phyloP scores from a whole-genome alignment of 2,797 vertebrate genomes.

The Artibeus jamaicensis region DNA sequence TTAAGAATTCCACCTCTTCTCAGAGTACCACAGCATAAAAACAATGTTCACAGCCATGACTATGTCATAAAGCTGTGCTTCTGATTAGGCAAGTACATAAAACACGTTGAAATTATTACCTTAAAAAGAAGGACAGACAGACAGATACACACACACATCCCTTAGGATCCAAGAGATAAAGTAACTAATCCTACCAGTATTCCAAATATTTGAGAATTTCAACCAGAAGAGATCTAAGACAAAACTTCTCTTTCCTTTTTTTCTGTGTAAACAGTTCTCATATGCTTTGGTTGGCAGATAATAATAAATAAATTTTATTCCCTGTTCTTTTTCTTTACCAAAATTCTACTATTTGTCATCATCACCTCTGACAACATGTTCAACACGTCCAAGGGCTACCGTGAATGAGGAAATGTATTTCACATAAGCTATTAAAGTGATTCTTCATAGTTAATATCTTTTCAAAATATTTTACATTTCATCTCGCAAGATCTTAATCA shows the following conservation, averaged over 20 bases:
- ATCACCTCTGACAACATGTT: not conserved
- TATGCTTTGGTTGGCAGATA: not conserved
- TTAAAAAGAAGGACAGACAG: not conserved
- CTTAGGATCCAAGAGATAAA: not conserved
- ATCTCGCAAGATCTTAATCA: slow-evolving; percentile 6
- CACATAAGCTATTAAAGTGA: not conserved
- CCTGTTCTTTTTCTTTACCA: not conserved
- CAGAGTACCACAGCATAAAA: not conserved
- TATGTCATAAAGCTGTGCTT: not conserved
- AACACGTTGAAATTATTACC: not conserved
- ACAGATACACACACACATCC: not conserved
- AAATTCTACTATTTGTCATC: not conserved
- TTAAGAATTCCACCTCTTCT: slow-evolving; percentile 13
- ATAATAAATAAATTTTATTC: slow-evolving; percentile 13
- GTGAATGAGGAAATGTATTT: not conserved
- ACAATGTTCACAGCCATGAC: not conserved
- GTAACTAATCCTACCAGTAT: not conserved
- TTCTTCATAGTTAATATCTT: not conserved
- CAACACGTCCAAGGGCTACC: not conserved
- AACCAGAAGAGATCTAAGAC: not conserved
- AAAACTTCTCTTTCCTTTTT: not conserved
- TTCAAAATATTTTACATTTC: slow-evolving; percentile 12
- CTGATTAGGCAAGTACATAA: not conserved
- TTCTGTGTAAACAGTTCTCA: not conserved
- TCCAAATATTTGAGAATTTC: slow-evolving; percentile 9